phyloP scores from a whole-genome alignment of 2,113 vertebrate species.

The Mesocricetus auratus region DNA sequence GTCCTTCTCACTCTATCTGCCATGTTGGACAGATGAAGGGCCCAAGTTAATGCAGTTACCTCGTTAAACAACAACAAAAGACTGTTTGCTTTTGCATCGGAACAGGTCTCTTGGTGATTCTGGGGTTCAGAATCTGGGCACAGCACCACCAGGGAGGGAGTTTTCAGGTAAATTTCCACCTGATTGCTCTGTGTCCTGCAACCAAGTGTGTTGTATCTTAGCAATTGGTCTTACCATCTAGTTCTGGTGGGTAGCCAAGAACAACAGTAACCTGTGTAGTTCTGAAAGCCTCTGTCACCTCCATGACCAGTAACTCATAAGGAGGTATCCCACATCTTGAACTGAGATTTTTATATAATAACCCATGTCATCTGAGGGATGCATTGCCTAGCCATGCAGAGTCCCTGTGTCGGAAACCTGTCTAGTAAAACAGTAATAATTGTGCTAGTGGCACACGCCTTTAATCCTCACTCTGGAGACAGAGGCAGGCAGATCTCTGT shows the following conservation, averaged over 20 bases:
- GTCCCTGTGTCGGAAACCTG: not conserved
- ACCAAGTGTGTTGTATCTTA: not conserved
- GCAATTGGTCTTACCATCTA: not conserved
- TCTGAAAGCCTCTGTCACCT: not conserved
- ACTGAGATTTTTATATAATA: not conserved
- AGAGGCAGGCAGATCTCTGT: no score
- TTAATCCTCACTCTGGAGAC: no score
- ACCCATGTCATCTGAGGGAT: not conserved
- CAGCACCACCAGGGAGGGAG: not conserved
- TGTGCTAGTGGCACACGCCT: no score
- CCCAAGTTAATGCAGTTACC: no score
- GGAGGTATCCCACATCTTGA: not conserved
- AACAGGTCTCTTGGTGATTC: no score
- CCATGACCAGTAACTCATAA: not conserved
- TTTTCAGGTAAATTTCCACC: not conserved
- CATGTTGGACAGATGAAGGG: no score
- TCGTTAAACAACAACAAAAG: no score
- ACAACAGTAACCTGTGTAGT: not conserved
- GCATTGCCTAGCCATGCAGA: not conserved
- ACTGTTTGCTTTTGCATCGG: no score
- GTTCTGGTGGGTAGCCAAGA: not conserved
- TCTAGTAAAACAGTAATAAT: not conserved
- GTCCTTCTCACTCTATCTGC: no score
- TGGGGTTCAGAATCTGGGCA: no score
- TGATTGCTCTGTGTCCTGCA: not conserved